Conservation (phyloP, 1,140 invertebrate species). For the Cyclina sinensis region DNA sequence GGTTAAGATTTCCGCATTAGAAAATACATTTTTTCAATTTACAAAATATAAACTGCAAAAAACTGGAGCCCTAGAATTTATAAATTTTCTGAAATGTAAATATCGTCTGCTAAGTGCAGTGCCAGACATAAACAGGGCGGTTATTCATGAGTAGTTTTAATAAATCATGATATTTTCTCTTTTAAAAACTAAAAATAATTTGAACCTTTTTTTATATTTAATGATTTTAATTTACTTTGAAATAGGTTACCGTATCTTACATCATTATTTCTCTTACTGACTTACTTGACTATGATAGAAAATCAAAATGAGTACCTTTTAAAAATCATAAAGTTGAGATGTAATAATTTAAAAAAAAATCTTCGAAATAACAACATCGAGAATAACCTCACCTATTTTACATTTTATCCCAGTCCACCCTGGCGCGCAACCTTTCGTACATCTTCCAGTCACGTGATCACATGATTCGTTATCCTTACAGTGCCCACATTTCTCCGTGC, state of each 20-base stretch:
- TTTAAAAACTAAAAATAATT: slow-evolving; percentile 7
- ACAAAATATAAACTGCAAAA: no score
- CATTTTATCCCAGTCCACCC: slow-evolving; percentile 76
- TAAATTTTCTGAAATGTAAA: no score
- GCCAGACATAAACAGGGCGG: no score
- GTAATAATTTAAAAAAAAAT: no score
- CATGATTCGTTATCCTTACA: slow-evolving; percentile 72
- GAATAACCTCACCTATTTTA: slow-evolving; percentile 60
- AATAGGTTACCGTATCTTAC: background rate
- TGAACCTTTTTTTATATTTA: background rate
- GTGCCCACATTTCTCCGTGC: slow-evolving; percentile 69
- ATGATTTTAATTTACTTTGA: background rate
- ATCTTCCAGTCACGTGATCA: slow-evolving; percentile 77
- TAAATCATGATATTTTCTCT: background rate
- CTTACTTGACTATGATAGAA: no score
- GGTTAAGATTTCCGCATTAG: no score
- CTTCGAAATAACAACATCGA: no score
- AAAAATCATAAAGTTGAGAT: no score
- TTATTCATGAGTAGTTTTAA: background rate
- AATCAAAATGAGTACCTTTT: no score
- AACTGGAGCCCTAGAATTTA: no score
- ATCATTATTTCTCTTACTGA: no score
- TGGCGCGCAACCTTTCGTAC: slow-evolving; percentile 70
- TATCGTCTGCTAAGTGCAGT: background rate
- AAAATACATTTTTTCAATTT: no score